phyloP scores from a whole-genome alignment of 2,888 invertebrate genomes.

The Brachynemurus nebulosus region DNA sequence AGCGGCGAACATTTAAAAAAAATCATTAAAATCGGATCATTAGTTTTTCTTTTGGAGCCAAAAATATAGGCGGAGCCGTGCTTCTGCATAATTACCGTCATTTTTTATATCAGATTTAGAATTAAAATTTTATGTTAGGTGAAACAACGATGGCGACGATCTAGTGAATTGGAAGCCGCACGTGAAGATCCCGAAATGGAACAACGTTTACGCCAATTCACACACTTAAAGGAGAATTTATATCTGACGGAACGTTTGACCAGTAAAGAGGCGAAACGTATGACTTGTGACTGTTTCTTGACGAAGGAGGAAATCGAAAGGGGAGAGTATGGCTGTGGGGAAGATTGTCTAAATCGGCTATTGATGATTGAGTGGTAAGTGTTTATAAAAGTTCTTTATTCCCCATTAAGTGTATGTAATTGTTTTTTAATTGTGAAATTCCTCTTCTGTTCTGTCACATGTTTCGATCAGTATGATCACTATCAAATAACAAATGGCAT shows the following conservation, averaged over 20 bases:
- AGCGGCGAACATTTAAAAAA: too few relatives aligned
- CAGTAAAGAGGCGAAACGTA: slow-evolving; percentile 81
- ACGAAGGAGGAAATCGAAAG: slow-evolving; percentile 74
- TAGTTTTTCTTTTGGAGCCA: too few relatives aligned
- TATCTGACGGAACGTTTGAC: slow-evolving; percentile 73
- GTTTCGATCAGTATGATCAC: too few relatives aligned
- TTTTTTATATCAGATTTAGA: slow-evolving; percentile 23
- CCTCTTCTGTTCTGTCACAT: too few relatives aligned
- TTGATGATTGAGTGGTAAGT: slow-evolving; percentile 95
- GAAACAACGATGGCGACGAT: slow-evolving; percentile 63
- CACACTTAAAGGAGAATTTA: slow-evolving; percentile 70
- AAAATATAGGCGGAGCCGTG: too few relatives aligned
- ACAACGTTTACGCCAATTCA: slow-evolving; percentile 57
- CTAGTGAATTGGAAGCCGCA: slow-evolving; percentile 58
- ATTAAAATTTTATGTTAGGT: slow-evolving; percentile 48
- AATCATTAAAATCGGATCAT: too few relatives aligned
- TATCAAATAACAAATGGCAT: too few relatives aligned
- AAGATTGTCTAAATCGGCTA: slow-evolving; percentile 90
- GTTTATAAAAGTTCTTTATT: too few relatives aligned
- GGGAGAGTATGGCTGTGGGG: slow-evolving; percentile 82
- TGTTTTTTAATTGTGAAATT: too few relatives aligned
- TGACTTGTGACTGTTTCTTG: slow-evolving; percentile 91
- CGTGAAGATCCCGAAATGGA: slow-evolving; percentile 38
- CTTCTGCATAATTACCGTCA: slow-evolving; percentile 31
- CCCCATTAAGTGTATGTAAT: neutral